These are phyloP conservation scores for Dorcus parallelipipedus DNA, from an alignment of 2,888 invertebrate genomes.

Conservation along the genomic window DNA sequence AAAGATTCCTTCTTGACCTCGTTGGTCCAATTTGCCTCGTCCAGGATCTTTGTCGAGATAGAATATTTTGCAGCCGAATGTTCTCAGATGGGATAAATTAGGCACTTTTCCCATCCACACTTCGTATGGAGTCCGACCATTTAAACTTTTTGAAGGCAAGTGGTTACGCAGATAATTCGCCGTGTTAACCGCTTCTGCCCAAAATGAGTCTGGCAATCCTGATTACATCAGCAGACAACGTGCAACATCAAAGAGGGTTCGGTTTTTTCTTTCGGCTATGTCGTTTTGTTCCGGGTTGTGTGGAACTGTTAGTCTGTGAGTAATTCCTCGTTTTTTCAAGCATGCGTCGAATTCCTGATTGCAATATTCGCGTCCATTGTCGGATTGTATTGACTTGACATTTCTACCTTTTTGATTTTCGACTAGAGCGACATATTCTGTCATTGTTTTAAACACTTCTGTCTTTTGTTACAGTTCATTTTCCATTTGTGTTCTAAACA, in stretches of 20 bases:
- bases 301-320: neutral
- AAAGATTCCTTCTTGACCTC: no score
- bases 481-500: no score
- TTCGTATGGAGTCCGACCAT: no score
- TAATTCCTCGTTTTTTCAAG: neutral
- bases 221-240: neutral
- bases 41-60: neutral
- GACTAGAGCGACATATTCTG: no score
- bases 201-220: neutral
- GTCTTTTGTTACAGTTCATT: no score
- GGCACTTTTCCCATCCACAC: no score
- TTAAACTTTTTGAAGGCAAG: neutral
- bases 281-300: slow-evolving; percentile 2
- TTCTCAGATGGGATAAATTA: no score
- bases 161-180: neutral
- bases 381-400: neutral
- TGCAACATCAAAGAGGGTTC: neutral
- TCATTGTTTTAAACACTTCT: no score
- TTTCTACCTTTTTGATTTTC: no score
- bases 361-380: no score
- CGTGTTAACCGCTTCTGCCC: neutral
- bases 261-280: neutral
- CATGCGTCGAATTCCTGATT: neutral
- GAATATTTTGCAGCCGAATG: no score
- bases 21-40: neutral